phyloP scores from a whole-genome alignment of 2,888 invertebrate species.

The Volucella bombylans region DNA sequence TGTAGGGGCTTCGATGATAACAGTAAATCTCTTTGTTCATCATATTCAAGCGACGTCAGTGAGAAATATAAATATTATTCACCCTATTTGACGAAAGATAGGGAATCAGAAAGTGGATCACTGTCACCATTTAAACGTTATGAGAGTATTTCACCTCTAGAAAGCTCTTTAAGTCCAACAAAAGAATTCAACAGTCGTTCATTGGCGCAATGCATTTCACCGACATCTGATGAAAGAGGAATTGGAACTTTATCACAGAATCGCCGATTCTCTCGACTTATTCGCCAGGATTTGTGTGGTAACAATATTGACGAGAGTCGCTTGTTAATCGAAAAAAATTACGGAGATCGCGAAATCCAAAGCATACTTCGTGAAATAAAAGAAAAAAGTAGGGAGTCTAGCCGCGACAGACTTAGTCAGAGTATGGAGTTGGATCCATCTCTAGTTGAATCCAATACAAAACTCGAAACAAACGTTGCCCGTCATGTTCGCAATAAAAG shows the following conservation, averaged over 20 bases:
- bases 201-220: constrained; percentile 58
- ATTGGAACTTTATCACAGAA: constrained; percentile 82
- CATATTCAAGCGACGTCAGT: constrained; percentile 79
- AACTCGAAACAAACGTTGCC: constrained; percentile 74
- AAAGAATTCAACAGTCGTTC: constrained; percentile 78
- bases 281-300: constrained; percentile 91
- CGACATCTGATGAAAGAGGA: constrained; percentile 60
- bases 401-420: constrained; percentile 79
- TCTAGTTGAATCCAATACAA: constrained; percentile 29
- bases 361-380: constrained; percentile 87
- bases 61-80: constrained; percentile 82
- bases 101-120: constrained; percentile 73
- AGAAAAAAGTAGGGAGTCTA: constrained; percentile 84
- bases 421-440: constrained; percentile 77
- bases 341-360: constrained; percentile 88
- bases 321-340: constrained; percentile 84
- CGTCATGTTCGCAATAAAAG: constrained; percentile 81
- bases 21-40: constrained; percentile 78
- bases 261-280: constrained; percentile 88
- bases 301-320: constrained; percentile 86
- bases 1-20: constrained; percentile 78
- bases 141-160: constrained; percentile 75
- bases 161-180: constrained; percentile 78
- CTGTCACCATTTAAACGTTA: constrained; percentile 78
- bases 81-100: constrained; percentile 79